Evolutionary conservation across 1,140 invertebrate species (phyloP).

Genomic region (Diabrotica undecimpunctata): DNA sequence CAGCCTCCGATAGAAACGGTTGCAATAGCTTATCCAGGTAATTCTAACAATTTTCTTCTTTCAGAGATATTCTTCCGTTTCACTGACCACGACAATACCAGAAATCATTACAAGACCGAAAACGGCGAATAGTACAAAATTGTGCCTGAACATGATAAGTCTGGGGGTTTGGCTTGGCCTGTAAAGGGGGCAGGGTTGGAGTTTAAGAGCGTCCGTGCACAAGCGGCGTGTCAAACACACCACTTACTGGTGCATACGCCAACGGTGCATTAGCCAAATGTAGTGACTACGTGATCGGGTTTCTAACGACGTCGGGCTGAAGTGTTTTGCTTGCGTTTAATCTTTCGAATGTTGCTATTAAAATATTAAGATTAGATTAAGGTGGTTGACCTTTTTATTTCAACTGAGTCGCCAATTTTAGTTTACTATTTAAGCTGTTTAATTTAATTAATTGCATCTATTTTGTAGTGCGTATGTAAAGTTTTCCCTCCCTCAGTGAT

Average conservation of each 20-base stretch:
- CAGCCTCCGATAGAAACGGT: too few species aligned
- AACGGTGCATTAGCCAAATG: conserved; percentile 40
- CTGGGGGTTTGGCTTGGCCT: background rate
- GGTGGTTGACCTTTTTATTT: too few species aligned
- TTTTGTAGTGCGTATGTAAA: too few species aligned
- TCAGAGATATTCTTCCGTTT: background rate
- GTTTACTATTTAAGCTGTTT: too few species aligned
- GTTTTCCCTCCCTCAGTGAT: too few species aligned
- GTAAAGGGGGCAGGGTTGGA: background rate
- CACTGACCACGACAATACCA: conserved; percentile 1
- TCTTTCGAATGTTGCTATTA: background rate
- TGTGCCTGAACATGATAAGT: conserved; percentile 16
- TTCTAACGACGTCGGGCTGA: background rate
- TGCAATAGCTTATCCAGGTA: too few species aligned
- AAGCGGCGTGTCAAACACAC: conserved; percentile 35
- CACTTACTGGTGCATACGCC: conserved; percentile 39
- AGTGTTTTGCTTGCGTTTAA: conserved; percentile 2
- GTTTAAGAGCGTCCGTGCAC: conserved; percentile 16
- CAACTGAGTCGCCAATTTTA: too few species aligned
- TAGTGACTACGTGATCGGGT: conserved; percentile 32
- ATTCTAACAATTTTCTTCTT: too few species aligned
- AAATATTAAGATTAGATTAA: background rate
- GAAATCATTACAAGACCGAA: background rate
- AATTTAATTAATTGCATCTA: too few species aligned
- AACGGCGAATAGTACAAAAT: conserved; percentile 10